Base-by-base conservation (phyloP, 2,797 vertebrate species). In the Sandelia bainsii region DNA sequence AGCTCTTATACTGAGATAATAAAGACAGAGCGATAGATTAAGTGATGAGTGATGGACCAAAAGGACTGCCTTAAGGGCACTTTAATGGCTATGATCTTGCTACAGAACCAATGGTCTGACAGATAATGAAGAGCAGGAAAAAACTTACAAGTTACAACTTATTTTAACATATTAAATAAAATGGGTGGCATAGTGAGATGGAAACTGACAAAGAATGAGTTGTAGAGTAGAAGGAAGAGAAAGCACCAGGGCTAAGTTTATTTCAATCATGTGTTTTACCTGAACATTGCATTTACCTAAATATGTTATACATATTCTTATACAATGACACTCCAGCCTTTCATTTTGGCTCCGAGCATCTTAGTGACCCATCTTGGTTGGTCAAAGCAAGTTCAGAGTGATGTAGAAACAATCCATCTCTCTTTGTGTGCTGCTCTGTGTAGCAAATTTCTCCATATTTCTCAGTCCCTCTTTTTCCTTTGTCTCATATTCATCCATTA, bases 1-100 rank as follows among this genome's bases (percentile, higher is more conserved):
- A 59, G 69, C 70, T 68, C 9, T 34, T 22, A 67, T 8, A 32
- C 44, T 16, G 58, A 69, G 72, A 72, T 61, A 68, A 73, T 63
- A 44, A 72, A 69, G 62, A 66, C 50, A 14, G 34, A 48, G 48
- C 32, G 57, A 62, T 62, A 34, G 45, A 57, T 51, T 51, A 62
- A 57, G 75, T 39, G 59, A 34, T 1, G 9, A 62, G 25, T 56
- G 69, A 72, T 29, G 3, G 42, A 60, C n/a, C 53, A 48, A 71
- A 62, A 60, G 10, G 40, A 75, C 19, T 34, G 62, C 56, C 66
- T 75, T 63, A 50, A 59, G 62, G 53, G 67, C 12, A 44, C 57
- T 73, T 62, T 63, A 10, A 34, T 72, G 54, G 58, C 69, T 53
- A 34, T 25, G 62, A 56, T 69, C 51, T 17, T 48, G 46, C 59